Evolutionary conservation across 1,140 invertebrate genomes (phyloP).

Genomic region (Tetraneura akinire): DNA sequence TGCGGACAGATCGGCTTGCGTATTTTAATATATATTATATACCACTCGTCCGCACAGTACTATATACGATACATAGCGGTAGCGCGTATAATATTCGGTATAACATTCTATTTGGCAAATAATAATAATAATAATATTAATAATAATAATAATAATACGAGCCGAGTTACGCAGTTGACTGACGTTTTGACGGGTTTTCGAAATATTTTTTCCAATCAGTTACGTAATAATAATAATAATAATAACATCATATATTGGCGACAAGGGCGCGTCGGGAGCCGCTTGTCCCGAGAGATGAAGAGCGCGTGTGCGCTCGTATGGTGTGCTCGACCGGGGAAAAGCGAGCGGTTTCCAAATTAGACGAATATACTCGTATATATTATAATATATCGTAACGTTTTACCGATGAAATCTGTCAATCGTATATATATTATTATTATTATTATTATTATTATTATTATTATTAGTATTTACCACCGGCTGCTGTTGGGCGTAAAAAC

Average conservation of each 20-base stretch:
- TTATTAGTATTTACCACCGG: not conserved
- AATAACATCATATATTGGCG: conserved; percentile 1
- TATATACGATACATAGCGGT: too few species aligned
- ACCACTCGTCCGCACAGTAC: too few species aligned
- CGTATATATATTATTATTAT: not conserved
- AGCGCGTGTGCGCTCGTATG: not conserved
- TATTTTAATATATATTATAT: too few species aligned
- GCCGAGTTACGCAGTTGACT: conserved; percentile 6
- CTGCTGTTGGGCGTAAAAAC: conserved; percentile 21
- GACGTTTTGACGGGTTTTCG: conserved; percentile 45
- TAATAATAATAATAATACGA: too few species aligned
- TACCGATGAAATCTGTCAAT: conserved; percentile 46
- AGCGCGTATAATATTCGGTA: too few species aligned
- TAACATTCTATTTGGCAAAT: not conserved
- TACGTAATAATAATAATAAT: conserved; percentile 48
- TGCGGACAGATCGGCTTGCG: too few species aligned
- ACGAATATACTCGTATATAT: not conserved
- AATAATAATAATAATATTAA: not conserved
- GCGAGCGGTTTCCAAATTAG: conserved; percentile 34
- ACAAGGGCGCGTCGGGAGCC: not conserved
- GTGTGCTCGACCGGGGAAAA: not conserved
- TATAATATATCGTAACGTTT: too few species aligned
- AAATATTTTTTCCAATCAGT: conserved; percentile 49
- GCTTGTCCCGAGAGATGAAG: conserved; percentile 2
- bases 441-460: too few species aligned